A percentile compares a stretch with the other conserved stretches of the same genome.
Conservation (phyloP, 2,888 invertebrate species). For the Hirtodrosophila confusa region DNA sequence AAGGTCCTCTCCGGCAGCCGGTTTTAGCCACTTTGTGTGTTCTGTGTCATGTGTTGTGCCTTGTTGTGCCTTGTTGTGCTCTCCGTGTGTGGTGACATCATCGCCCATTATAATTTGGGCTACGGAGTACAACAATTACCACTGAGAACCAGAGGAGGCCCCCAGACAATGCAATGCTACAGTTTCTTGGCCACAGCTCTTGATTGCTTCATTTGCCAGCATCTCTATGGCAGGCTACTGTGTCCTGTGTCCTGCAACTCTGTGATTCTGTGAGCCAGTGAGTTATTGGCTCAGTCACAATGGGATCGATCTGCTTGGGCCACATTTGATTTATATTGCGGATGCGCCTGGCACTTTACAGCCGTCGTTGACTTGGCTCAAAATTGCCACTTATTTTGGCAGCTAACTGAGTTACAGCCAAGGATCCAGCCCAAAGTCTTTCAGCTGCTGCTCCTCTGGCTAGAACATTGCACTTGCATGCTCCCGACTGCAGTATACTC, state of each 20-base stretch:
- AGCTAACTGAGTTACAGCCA: conserved; percentile 9
- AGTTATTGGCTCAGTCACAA: conserved; percentile 56
- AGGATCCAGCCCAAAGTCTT: neutral
- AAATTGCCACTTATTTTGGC: conserved; percentile 42
- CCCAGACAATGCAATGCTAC: conserved; percentile 45
- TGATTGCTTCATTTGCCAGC: conserved; percentile 68
- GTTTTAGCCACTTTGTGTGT: conserved; percentile 14
- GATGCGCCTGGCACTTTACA: conserved; percentile 72
- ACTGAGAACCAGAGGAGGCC: conserved; percentile 23
- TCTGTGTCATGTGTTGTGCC: neutral
- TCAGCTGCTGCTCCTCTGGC: too few species aligned
- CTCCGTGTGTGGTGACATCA: conserved; percentile 75
- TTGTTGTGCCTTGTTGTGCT: neutral
- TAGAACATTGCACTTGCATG: too few species aligned
- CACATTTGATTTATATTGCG: conserved; percentile 81
- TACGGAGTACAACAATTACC: conserved; percentile 66
- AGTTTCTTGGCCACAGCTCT: conserved; percentile 32
- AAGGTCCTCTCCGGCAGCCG: conserved; percentile 21
- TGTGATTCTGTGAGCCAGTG: conserved; percentile 28
- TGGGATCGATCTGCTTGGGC: conserved; percentile 23
- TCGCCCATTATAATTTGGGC: conserved; percentile 68
- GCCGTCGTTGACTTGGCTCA: conserved; percentile 50
- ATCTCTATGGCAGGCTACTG: conserved; percentile 21
- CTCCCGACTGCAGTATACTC: too few species aligned
- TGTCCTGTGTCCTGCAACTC: conserved; percentile 6